These are phyloP conservation scores for Pasiphila rectangulata DNA, from an alignment of 2,888 invertebrate species.

Conservation along the genomic window DNA sequence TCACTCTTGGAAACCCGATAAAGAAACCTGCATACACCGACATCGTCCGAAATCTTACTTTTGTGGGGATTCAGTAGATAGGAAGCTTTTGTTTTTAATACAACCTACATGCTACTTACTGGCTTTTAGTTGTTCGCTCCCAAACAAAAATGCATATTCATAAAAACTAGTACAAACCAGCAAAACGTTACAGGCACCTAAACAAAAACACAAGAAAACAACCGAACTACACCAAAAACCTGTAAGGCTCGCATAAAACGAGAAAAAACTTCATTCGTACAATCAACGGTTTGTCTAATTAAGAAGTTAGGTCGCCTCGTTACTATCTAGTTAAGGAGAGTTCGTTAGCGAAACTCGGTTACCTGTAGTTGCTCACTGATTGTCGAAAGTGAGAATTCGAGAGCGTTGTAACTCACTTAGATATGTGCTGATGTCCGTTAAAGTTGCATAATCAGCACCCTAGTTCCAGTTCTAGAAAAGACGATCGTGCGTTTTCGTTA, in stretches of 20 bases:
- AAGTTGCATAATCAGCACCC: slow-evolving; percentile 1
- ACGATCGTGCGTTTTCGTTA: too few relatives aligned
- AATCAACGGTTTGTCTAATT: slow-evolving; percentile 61
- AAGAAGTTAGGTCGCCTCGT: slow-evolving; percentile 63
- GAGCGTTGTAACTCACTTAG: slow-evolving; percentile 22
- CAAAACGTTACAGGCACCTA: neutral
- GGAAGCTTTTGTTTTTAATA: too few relatives aligned
- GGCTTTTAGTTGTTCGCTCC: too few relatives aligned
- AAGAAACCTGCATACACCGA: too few relatives aligned
- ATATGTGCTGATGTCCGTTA: neutral
- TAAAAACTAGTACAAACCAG: neutral
- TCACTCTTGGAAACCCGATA: too few relatives aligned
- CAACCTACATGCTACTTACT: too few relatives aligned
- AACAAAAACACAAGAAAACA: slow-evolving; percentile 1
- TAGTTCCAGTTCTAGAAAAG: neutral
- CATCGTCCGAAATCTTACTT: too few relatives aligned
- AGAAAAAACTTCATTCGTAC: slow-evolving; percentile 47
- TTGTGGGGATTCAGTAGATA: too few relatives aligned
- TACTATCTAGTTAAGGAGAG: slow-evolving; percentile 66
- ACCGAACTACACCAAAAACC: slow-evolving; percentile 16
- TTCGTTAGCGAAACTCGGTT: slow-evolving; percentile 71
- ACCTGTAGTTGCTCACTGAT: slow-evolving; percentile 60
- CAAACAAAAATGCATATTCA: too few relatives aligned
- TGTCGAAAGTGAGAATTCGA: slow-evolving; percentile 62
- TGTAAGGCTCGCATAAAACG: slow-evolving; percentile 28